Base-by-base conservation (phyloP, 2,113 vertebrate genomes). In the Sturnus vulgaris region DNA sequence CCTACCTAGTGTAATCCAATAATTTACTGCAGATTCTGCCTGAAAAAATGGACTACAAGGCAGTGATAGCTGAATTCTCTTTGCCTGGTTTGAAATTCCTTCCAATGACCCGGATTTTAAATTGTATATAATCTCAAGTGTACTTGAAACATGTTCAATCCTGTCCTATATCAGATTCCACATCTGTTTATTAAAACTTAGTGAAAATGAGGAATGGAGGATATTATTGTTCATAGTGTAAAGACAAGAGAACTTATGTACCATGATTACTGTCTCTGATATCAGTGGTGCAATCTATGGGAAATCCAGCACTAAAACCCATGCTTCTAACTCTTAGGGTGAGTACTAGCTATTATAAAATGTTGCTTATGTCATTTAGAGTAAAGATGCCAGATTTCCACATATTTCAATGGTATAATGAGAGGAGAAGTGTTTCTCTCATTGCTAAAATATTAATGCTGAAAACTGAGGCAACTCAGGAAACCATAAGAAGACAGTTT, bases 381-480 rank as follows among this genome's bases (percentile, higher is more conserved):
- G 82, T 5, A n/a, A 39, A 85, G 15, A 88, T 77, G 52, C 3
- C 65, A 66, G 20, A 30, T 82, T 78, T 66, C 35, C 75, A 42
- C 17, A 86, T 19, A 64, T 83, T 76, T 68, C 22, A 85, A 70
- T 77, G 49, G 17, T 46, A 35, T 68, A 69, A 72, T 37, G 28
- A 86, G 47, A 57, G 56, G 24, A 87, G 53, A 94, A 91, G 20
- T 49, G 2, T 18, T 91, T 80, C 3, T 75, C 31, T 68, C 24
- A 24, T n/a, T 82, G 55, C 55, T 93, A 60, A 85, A 96, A 85
- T 57, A 84, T 84, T 96, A 92, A 88, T 84, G 21, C 12, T 70
- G 57, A 84, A 69, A 90, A 72, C 28, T 55, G 44, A 92, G 24
- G 55, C 50, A 63, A 57, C 35, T 64, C 66, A 71, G 82, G 70